Evolutionary conservation across 2,797 vertebrate genomes (phyloP), one percentile per base, ranked within the genome.

Genomic region (Mionectes olivaceus): DNA sequence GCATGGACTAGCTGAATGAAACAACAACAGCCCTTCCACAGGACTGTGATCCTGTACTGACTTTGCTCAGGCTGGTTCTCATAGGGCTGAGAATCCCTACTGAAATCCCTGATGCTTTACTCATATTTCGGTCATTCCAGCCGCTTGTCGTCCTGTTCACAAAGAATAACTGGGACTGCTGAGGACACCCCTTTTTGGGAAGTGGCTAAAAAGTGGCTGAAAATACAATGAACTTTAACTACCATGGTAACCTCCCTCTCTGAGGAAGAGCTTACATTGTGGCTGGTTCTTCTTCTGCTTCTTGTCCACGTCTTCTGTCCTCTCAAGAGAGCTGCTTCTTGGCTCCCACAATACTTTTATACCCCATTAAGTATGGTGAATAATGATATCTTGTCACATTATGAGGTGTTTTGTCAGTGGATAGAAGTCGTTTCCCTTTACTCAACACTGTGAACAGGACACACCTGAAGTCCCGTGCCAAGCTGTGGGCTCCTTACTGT

Each of bases 221-320:
- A 89, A 80, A 81, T 13, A 59, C 53, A 86, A 32, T 32, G 24
- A 94, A 92, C 73, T 37, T 75, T 83, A 83, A 53, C 60, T 94
- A 75, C 88, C 49, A 81, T 75, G 65, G 53, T 46, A 95, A 91
- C 80, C n/a, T 83, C 39, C 4, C 49, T 68, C 71, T 91, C 63
- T 79, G 88, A 88, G 88, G 83, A 95, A 91, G 39, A 80, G 7
- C 21, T 41, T 59, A 3, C 1, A 0, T 10, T 59, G 88, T n/a
- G 39, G 37, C 65, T 94, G 33, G 60, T 73, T 91, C 76, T 92
- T 88, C 86, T 95, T 96, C 91, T 92, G 88, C 80, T 91, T 94
- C 83, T 94, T 25, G 14, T 22, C 23, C 61, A 47, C 33, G 59
- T 76, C 39, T 67, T 71, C 60, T 0, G 0, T 61, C 33, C 37